A percentile compares a stretch with the other conserved stretches of the same genome.
Conservation (phyloP, 2,888 invertebrate species). For the Antitype chi region DNA sequence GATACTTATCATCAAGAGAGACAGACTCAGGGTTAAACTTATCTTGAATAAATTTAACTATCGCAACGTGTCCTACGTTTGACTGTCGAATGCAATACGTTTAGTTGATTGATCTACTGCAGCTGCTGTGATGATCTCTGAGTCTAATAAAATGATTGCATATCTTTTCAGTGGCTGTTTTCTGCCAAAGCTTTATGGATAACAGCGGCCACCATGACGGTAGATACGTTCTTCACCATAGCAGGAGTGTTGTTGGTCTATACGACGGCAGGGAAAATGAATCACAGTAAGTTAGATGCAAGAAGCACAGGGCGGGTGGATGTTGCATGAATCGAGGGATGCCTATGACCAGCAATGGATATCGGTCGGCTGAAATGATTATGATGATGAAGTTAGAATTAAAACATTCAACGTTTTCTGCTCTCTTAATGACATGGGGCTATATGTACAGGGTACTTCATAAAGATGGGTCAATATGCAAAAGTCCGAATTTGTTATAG, state of each 20-base stretch:
- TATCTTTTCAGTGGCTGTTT: conserved; percentile 62
- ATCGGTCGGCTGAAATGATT: not conserved
- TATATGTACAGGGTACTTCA: not conserved
- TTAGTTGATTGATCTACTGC: not conserved
- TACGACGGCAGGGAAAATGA: conserved; percentile 76
- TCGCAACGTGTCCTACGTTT: not conserved
- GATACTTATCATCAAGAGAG: too few species aligned
- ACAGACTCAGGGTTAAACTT: not conserved
- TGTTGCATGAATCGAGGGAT: too few species aligned
- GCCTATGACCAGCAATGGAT: not conserved
- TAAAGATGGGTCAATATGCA: too few species aligned
- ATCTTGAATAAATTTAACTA: not conserved
- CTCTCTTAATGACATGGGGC: not conserved
- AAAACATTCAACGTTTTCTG: not conserved
- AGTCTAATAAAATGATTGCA: not conserved
- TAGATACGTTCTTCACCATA: conserved; percentile 91
- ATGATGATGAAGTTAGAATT: not conserved
- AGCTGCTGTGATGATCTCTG: not conserved
- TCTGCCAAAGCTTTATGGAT: conserved; percentile 76
- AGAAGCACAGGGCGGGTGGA: not conserved
- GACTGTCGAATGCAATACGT: not conserved
- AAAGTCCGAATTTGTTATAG: not conserved
- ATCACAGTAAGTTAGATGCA: conserved; percentile 71
- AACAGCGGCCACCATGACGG: conserved; percentile 85
- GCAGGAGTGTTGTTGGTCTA: conserved; percentile 80